Conservation (phyloP, 2,888 invertebrate species). For the Aelia acuminata region DNA sequence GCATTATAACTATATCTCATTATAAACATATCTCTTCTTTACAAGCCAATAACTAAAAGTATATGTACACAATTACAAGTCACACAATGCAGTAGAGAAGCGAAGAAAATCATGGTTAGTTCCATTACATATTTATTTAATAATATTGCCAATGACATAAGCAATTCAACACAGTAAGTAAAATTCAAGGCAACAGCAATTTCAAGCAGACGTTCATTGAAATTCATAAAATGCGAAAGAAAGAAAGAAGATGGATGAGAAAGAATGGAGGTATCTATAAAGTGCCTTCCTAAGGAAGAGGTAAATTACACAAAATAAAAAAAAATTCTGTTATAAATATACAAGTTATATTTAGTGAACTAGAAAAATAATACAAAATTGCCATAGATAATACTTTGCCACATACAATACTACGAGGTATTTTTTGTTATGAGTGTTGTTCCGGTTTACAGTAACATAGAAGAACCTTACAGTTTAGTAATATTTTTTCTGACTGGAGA, state of each 20-base stretch:
- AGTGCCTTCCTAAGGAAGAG: not conserved
- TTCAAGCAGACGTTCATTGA: too few species aligned
- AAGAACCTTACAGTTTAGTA: conserved; percentile 6
- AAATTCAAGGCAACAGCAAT: too few species aligned
- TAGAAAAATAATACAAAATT: conserved; percentile 60
- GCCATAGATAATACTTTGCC: conserved; percentile 60
- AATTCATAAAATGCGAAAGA: too few species aligned
- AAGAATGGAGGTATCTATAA: not conserved
- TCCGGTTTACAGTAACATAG: not conserved
- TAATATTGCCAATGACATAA: too few species aligned
- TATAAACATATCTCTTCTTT: too few species aligned
- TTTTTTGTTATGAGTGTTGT: conserved; percentile 50
- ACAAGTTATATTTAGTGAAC: conserved; percentile 60
- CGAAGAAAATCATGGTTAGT: too few species aligned
- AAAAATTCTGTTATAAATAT: conserved; percentile 50
- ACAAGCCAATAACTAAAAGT: too few species aligned
- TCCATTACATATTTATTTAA: too few species aligned
- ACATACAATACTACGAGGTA: conserved; percentile 57
- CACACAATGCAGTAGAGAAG: too few species aligned
- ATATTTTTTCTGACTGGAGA: conserved; percentile 21
- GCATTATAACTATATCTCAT: too few species aligned
- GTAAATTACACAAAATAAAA: not conserved
- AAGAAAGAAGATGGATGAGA: not conserved
- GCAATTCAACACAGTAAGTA: too few species aligned
- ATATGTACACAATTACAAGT: too few species aligned